Evolutionary conservation across 2,113 vertebrate species (phyloP), one percentile per base, ranked within the genome.

Genomic region (Columbina picui): DNA sequence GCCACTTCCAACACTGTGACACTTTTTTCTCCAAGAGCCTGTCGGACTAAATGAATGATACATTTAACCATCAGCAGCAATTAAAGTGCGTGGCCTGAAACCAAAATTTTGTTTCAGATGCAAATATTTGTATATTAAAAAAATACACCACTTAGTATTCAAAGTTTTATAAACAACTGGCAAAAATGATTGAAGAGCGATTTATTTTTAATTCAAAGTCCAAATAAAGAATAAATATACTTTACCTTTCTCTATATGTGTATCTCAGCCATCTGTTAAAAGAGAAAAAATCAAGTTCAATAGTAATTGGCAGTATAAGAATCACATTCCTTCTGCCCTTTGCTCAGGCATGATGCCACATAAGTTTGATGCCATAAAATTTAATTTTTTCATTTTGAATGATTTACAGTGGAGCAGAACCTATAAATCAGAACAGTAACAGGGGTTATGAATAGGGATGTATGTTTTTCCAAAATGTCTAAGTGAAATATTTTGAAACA

Each of bases 401-500:
- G 98, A 98, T 98, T 98, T 98, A 98, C 94, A 97, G 97, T 55
- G 59, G 81, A 97, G 94, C 83, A 98, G 96, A 98, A 97, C 98
- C 97, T 98, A 98, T 98, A 98, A 99, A 99, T 99, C 99, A 98
- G 97, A 98, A 98, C 96, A 98, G 97, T 97, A 98, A 98, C 98
- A 97, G 97, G 96, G 97, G 98, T 98, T 98, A 98, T 99, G 98
- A 99, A 99, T 98, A 98, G 98, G 97, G 98, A 99, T 98, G 98
- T 98, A 98, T 99, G 98, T 99, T 99, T 98, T 98, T 98, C 98
- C 98, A 98, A 98, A 98, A 98, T 97, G 98, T 98, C 98, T 98
- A 98, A 98, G 98, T 97, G 98, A 98, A 98, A 98, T 98, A 98
- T 98, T 98, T 98, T 98, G 98, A 98, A 98, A 96, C 96, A 74